A percentile compares a stretch with the other conserved stretches of the same genome.
Evolutionary conservation across 1,140 invertebrate species (phyloP).

Genomic region (Elysia chlorotica): DNA sequence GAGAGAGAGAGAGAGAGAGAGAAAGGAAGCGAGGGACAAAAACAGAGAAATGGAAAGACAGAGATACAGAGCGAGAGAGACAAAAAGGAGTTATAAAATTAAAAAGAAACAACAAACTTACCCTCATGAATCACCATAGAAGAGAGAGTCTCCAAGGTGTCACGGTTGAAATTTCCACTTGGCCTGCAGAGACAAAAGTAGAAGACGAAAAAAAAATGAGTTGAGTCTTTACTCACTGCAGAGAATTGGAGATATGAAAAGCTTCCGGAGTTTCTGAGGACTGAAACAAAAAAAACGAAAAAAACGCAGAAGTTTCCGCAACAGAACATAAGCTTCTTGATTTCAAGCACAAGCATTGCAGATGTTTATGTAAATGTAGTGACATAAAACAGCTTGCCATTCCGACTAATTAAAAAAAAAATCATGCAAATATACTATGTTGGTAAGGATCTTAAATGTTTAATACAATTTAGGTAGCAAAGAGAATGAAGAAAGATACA

Average conservation of each 20-base stretch:
- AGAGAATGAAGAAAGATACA: no score
- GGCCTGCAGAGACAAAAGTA: conserved; percentile 45
- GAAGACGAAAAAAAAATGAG: background rate
- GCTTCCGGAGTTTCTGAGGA: background rate
- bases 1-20: no score
- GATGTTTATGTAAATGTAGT: background rate
- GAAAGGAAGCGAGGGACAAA: no score
- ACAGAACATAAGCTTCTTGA: background rate
- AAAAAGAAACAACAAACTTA: no score
- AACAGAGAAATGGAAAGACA: no score
- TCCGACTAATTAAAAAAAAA: no score
- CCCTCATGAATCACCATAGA: conserved; percentile 66
- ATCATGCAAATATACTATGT: no score
- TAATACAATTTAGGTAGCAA: no score
- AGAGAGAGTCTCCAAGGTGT: conserved; percentile 55
- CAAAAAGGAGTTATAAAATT: no score
- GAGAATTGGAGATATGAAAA: background rate
- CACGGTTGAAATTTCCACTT: conserved; percentile 50
- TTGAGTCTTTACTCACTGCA: background rate
- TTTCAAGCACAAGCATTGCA: background rate
- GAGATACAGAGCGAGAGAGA: no score
- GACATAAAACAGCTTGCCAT: no score
- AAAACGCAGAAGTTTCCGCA: background rate
- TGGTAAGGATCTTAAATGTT: no score
- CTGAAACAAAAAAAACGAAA: background rate